Conservation (phyloP, 2,113 vertebrate genomes). For the Rostratula benghalensis region DNA sequence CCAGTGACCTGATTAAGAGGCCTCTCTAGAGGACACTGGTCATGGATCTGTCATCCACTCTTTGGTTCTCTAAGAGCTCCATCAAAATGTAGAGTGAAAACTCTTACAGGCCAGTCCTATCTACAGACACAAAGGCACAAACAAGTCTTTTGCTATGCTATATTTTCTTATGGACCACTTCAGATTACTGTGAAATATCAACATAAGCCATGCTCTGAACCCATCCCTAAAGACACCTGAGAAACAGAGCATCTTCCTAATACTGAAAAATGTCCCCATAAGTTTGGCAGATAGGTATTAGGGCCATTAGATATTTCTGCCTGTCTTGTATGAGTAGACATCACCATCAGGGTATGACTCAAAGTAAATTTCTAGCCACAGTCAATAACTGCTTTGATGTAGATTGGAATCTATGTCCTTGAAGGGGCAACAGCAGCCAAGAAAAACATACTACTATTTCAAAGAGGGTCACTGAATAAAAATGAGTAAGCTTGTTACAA, state of each 20-base stretch:
- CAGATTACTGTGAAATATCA: background rate
- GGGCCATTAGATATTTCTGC: background rate
- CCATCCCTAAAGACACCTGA: background rate
- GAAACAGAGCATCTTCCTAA: background rate
- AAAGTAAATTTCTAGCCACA: background rate
- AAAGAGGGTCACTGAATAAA: slow-evolving; percentile 54
- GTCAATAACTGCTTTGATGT: slow-evolving; percentile 35
- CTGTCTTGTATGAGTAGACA: background rate
- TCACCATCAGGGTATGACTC: background rate
- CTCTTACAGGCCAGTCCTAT: background rate
- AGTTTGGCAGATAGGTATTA: background rate
- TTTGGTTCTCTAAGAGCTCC: background rate
- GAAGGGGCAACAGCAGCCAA: slow-evolving; percentile 9
- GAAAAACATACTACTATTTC: background rate
- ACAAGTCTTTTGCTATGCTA: background rate
- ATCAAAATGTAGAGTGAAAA: fast-evolving
- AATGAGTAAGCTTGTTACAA: slow-evolving; percentile 36
- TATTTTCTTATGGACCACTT: background rate
- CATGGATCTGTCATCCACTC: fast-evolving
- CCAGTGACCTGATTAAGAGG: background rate
- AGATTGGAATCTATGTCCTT: background rate
- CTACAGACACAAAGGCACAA: background rate
- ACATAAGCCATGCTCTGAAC: background rate
- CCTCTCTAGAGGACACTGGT: background rate
- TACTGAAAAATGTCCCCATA: background rate